phyloP scores from a whole-genome alignment of 2,113 vertebrate species.

The Oreocharis arfaki region DNA sequence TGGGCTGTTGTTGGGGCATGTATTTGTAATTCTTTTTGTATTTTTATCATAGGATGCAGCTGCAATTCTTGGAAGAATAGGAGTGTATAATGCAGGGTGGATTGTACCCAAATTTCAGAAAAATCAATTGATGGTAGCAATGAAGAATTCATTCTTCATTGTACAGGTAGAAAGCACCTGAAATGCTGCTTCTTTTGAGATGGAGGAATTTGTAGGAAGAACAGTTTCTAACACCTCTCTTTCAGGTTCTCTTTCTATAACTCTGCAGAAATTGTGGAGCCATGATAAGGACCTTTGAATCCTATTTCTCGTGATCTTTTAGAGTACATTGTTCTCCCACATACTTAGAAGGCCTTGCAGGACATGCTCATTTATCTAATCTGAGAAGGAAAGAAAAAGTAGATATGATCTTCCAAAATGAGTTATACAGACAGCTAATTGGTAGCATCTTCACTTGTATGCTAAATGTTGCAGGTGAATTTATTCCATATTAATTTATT shows the following conservation, averaged over 20 bases:
- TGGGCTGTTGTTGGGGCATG: not conserved
- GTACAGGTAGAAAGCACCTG: not conserved
- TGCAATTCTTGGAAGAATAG: conserved; percentile 26
- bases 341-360: not conserved
- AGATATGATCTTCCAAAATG: not conserved
- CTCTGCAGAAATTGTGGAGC: not conserved
- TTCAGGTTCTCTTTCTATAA: not conserved
- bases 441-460: not conserved
- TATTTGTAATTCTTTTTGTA: not conserved
- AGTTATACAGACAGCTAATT: not conserved
- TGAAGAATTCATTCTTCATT: conserved; percentile 34
- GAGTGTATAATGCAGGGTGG: conserved; percentile 22
- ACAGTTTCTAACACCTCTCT: not conserved
- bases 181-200: not conserved
- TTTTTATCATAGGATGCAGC: not conserved
- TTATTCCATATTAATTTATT: not conserved
- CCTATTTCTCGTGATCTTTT: not conserved
- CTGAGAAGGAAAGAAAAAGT: not conserved
- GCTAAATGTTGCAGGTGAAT: not conserved
- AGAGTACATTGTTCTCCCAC: not conserved
- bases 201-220: not conserved
- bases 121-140: conserved; percentile 14
- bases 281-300: not conserved
- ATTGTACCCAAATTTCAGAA: conserved; percentile 29
- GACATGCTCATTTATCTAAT: not conserved